Base-by-base conservation (phyloP, 2,797 vertebrate genomes). In the Semotilus atromaculatus region DNA sequence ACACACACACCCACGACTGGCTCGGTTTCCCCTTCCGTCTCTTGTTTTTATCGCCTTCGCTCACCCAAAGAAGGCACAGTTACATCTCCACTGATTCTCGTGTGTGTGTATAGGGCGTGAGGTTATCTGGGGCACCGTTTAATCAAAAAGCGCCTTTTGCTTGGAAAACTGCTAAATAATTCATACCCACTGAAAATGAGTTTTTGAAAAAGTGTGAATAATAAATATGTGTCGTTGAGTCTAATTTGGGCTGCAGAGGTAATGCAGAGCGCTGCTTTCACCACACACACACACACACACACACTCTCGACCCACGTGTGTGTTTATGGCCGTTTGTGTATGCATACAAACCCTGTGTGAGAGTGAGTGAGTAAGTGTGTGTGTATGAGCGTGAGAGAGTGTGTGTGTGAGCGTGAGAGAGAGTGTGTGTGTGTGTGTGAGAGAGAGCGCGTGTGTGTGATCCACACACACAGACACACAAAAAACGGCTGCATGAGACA, bases 81-180 rank as follows among this genome's bases (percentile, higher is more conserved):
- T 82, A 45, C 21, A 14, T 73, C 70, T 62, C 8, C 55, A 3
- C 38, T 72, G 26, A 73, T 62, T 36, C 16, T 64, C 48, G 48
- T 45, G 45, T 48, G 45, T 48, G 45, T 55, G 73, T 38, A 92
- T 94, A 93, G 91, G 92, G 67, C 83, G 84, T 71, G 51, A 75
- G 87, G 84, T 88, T 84, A 87, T 93, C 88, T 89, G 88, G 91
- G 90, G 71, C 88, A 66, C 85, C 80, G 67, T 94, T 94, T 94
- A 94, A 94, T 95, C 93, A 94, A 84, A 94, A 92, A 82, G 88
- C 90, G 89, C 91, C 91, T 91, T 92, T 91, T 91, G 83, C 92
- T 92, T 89, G 87, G 95, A 95, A 92, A 86, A 90, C 92, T 90
- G 86, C 92, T 94, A 90, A 95, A 95, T 95, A 93, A 94, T 93